Evolutionary conservation across 2,888 invertebrate genomes (phyloP), one percentile per base, ranked within the genome.

Genomic region (Microplitis deprimator): DNA sequence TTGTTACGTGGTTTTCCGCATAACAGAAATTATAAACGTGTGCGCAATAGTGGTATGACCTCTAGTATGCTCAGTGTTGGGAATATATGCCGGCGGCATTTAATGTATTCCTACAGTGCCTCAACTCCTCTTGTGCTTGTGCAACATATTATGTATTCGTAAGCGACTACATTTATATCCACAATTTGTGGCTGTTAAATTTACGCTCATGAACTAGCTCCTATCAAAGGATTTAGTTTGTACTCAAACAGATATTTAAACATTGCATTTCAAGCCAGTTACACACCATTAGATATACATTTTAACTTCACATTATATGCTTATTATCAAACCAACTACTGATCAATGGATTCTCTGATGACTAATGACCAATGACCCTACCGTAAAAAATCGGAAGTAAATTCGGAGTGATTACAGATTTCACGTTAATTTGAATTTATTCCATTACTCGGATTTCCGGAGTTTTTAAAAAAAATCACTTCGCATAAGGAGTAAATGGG

Each of bases 121-220:
- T 50, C 3, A 13, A 13, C 50, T 50, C 50, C 29, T 29, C 29
- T 29, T 50, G 50, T 50, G 50, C 50, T 50, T 50, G 29, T 29
- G 29, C 29, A 29, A 29, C 29, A 50, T 5, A 77, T 77, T 80
- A 81, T 80, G 80, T 78, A 82, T 82, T 82, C 77, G 69, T 76
- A 67, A 70, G 81, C 77, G 65, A 82, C 81, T 81, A 79, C 81
- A 81, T 81, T 81, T 81, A 81, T 81, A 79, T 82, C 75, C 81
- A 73, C 81, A 79, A 81, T 81, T 82, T 82, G 82, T 79, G 81
- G 78, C 73, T 76, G 77, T 77, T 79, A 77, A 82, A 82, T 82
- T 82, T 82, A 82, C 80, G 79, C 79, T 82, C 82, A 82, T 82
- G 81, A 81, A 82, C 80, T 77, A 5, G 72, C 76, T 73, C 74